Base-by-base conservation (phyloP, 2,113 vertebrate genomes). In the Mugil cephalus region DNA sequence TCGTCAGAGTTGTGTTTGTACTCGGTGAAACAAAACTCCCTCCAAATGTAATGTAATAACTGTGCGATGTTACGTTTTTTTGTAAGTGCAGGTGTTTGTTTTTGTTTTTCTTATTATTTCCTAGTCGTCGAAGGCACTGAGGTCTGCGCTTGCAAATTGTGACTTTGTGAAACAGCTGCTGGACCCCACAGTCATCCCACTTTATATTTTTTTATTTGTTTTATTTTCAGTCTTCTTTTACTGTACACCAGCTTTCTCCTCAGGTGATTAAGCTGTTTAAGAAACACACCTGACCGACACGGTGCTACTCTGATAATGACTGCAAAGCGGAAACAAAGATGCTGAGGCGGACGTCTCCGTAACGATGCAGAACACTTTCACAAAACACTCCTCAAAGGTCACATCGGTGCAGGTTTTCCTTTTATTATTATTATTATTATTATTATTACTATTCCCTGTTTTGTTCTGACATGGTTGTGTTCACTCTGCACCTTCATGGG, bases 241-340 rank as follows among this genome's bases (percentile, higher is more conserved):
- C 60, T 63, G 61, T 80, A 43, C 46, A 19, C 24, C 36, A 63
- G 75, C 50, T 55, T 67, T 64, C 52, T 62, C 72, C 35, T 72
- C 65, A 68, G 51, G 73, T 15, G 61, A 45, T 59, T 9, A 50
- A 80, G 56, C 71, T 76, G 77, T n/a, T 30, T 30, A 47, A 58
- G n/a, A 15, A 35, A 73, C 30, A 47, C 48, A 15, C 18, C n/a
- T 38, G 5, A 60, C 47, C 42, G 5, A 60, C 47, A 79, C 47
- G 86, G 88, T 90, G 86, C 88, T 90, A 84, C 69, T 67, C 9
- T 47, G 17, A 19, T 14, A 4, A 21, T 8, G 13, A 71, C 63
- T 43, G 59, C 43, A 58, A n/a, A 30, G 24, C 24, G 24, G 24
- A 30, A 61, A 52, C 35, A 17, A 5, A 68, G 10, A 35, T n/a